phyloP scores from a whole-genome alignment of 2,113 vertebrate species.

The Mugil cephalus region DNA sequence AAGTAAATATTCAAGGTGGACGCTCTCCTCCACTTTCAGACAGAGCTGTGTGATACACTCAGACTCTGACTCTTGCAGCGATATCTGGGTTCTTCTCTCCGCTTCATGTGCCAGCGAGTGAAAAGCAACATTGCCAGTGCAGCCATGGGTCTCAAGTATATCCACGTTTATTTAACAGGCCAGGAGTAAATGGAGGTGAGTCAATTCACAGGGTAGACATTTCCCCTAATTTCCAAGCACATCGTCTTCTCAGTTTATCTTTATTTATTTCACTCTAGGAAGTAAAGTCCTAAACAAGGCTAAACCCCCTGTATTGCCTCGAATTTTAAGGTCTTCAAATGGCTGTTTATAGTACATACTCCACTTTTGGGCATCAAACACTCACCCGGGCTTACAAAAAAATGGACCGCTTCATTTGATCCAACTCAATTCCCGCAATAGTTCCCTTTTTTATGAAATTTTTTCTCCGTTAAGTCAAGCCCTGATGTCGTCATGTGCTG shows the following conservation, averaged over 20 bases:
- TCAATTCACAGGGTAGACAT: background rate
- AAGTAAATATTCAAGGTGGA: slow-evolving; percentile 29
- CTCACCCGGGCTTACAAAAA: background rate
- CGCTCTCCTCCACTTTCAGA: slow-evolving; percentile 27
- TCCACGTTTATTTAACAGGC: slow-evolving; percentile 4
- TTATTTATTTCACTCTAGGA: background rate
- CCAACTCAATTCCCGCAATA: background rate
- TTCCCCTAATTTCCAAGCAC: no score
- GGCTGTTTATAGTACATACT: no score
- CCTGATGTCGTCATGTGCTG: background rate
- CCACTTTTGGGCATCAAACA: background rate
- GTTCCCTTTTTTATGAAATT: background rate
- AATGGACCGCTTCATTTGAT: no score
- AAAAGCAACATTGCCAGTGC: background rate
- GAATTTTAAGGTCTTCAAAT: no score
- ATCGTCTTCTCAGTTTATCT: no score
- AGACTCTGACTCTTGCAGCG: slow-evolving; percentile 19
- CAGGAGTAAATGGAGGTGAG: slow-evolving; percentile 18
- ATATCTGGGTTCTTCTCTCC: background rate
- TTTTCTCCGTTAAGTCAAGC: background rate
- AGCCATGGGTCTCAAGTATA: background rate
- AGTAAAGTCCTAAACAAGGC: background rate
- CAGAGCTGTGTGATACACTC: slow-evolving; percentile 29
- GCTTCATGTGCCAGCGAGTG: slow-evolving; percentile 14
- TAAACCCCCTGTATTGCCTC: no score